phyloP scores from a whole-genome alignment of 1,140 invertebrate genomes.

The Pseudobourletiella spinata region DNA sequence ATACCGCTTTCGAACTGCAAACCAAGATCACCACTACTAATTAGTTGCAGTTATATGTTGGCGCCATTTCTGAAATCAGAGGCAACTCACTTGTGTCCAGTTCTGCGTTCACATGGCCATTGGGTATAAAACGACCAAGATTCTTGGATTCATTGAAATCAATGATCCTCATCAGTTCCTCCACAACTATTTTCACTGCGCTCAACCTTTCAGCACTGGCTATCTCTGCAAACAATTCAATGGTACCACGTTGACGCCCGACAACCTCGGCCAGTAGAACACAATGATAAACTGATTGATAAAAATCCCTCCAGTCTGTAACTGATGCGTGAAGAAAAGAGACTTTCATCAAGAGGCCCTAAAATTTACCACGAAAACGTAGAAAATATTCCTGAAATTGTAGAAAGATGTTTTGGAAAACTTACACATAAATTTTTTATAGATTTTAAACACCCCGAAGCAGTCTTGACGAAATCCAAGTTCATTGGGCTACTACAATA shows the following conservation, averaged over 20 bases:
- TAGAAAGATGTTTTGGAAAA: background rate
- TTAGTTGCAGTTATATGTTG: background rate
- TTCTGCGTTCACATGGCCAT: constrained; percentile 54
- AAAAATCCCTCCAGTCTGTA: constrained; percentile 36
- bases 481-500: constrained; percentile 51
- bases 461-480: constrained; percentile 47
- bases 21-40: background rate
- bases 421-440: constrained; percentile 50
- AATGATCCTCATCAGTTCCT: constrained; percentile 49
- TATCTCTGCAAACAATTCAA: constrained; percentile 51
- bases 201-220: background rate
- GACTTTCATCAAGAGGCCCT: constrained; percentile 22
- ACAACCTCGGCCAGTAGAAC: constrained; percentile 56
- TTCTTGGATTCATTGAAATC: constrained; percentile 57
- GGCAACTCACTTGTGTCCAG: constrained; percentile 45
- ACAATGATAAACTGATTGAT: constrained; percentile 54
- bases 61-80: background rate
- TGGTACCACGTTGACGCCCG: constrained; percentile 41
- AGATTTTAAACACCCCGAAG: constrained; percentile 50
- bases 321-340: constrained; percentile 24
- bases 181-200: constrained; percentile 29
- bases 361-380: background rate
- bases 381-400: background rate
- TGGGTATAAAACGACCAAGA: constrained; percentile 56
- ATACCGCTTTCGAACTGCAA: constrained; percentile 19